These are phyloP conservation scores for Dreissena rostriformis DNA, from an alignment of 1,140 invertebrate species.

Conservation along the genomic window DNA sequence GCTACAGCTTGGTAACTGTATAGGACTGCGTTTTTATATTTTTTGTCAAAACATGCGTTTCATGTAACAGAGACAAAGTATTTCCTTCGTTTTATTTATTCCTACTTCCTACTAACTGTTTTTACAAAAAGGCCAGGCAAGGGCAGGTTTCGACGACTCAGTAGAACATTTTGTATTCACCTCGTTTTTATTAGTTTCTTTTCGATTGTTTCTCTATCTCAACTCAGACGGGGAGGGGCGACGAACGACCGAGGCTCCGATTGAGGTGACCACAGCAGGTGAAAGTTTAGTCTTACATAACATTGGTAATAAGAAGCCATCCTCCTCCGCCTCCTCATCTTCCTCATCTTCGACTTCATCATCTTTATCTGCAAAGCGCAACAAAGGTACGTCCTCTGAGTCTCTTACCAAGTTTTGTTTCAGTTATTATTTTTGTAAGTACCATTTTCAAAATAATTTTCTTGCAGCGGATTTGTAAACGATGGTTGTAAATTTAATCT, in stretches of 20 bases:
- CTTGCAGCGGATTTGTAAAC: too few species aligned
- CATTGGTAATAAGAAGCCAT: constrained; percentile 38
- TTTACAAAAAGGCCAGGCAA: constrained; percentile 47
- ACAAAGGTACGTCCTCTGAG: constrained; percentile 30
- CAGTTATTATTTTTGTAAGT: too few species aligned
- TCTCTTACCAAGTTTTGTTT: not conserved
- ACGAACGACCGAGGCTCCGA: constrained; percentile 50
- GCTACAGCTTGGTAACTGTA: too few species aligned
- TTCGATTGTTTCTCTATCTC: constrained; percentile 91
- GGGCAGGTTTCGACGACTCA: constrained; percentile 22
- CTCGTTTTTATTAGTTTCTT: constrained; percentile 85
- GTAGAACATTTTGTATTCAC: constrained; percentile 50
- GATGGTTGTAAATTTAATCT: too few species aligned
- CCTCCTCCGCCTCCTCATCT: constrained; percentile 25
- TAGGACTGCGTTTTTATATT: too few species aligned
- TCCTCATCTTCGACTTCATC: constrained; percentile 33
- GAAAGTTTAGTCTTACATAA: constrained; percentile 54
- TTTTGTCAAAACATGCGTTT: too few species aligned
- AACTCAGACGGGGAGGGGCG: constrained; percentile 85
- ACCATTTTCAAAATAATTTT: too few species aligned
- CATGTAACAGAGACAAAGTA: too few species aligned
- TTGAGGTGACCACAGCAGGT: constrained; percentile 37
- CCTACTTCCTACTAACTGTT: constrained; percentile 38
- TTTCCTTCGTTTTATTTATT: too few species aligned
- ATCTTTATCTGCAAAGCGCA: constrained; percentile 10